Base-by-base conservation (phyloP, 2,797 vertebrate genomes). In the Ficedula albicollis region DNA sequence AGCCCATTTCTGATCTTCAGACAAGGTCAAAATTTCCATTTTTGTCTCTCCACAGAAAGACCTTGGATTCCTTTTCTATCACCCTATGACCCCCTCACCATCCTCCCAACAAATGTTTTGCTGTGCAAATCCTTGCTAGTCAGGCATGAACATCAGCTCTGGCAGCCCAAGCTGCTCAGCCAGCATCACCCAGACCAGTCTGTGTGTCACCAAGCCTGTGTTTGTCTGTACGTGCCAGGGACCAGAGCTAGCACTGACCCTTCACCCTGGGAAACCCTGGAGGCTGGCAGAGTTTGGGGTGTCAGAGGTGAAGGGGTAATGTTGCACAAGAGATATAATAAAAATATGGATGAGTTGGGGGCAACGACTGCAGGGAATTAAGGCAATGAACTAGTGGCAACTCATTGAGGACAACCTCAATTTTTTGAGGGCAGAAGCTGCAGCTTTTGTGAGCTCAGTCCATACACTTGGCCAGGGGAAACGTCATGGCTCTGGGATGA, bases 11-110 rank as follows among this genome's bases (percentile, higher is more conserved):
- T 82, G 64, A 77, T 80, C 86, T 87, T 76, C 62, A 91, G 77
- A 84, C 85, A 94, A 94, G 92, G 94, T 94, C 67, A 84, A 75
- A 62, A 78, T 91, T 91, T 92, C 89, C 69, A 88, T 84, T 93
- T 95, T 36, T 84, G 17, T 63, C 48, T 94, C 62, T 84, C 30
- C 30, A n/a, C 63, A 81, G 63, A 86, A 93, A 60, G 74, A 66
- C 56, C 38, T 82, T 22, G 30, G 26, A 64, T 70, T 93, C 48
- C 41, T 92, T 91, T 84, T 83, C 83, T 76, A 27, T 32, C 87
- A 70, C 51, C 64, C 34, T 48, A 29, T 6, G 46, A 23, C 6
- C 14, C 11, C n/a, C 18, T 55, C 58, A 69, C 17, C 73, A 81
- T 56, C n/a, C 36, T 75, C 60, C 56, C 70, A 81, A 59, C 29